These are phyloP conservation scores for Chymomyza fuscimana DNA, from an alignment of 2,888 invertebrate genomes.

Conservation along the genomic window DNA sequence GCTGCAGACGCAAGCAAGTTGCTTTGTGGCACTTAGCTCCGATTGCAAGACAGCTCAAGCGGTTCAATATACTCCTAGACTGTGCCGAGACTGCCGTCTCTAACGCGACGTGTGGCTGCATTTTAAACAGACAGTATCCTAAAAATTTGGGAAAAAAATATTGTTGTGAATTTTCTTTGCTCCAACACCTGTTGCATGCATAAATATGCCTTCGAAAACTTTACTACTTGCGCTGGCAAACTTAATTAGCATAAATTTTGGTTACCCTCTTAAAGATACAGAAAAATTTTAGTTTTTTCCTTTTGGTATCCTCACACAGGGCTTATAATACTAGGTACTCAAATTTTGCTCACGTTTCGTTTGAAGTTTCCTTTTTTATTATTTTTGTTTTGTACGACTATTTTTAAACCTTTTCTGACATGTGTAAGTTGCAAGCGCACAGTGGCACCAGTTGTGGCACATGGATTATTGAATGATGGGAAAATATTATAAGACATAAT, in stretches of 20 bases:
- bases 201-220: conserved; percentile 46
- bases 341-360: conserved; percentile 65
- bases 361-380: conserved; percentile 54
- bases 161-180: conserved; percentile 1
- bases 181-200: conserved; percentile 67
- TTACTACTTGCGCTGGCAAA: conserved; percentile 6
- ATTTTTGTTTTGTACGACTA: conserved; percentile 27
- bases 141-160: conserved; percentile 22
- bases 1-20: background rate
- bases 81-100: conserved; percentile 16
- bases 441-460: conserved; percentile 29
- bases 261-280: conserved; percentile 1
- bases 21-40: background rate
- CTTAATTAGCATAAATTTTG: conserved; percentile 65
- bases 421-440: conserved; percentile 24
- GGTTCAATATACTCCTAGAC: conserved; percentile 50
- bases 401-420: conserved; percentile 44
- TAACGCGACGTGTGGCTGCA: conserved; percentile 27
- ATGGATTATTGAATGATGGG: background rate
- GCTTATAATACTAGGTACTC: conserved; percentile 16
- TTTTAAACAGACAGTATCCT: conserved; percentile 37
- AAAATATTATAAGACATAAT: background rate
- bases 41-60: conserved; percentile 10
- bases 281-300: background rate
- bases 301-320: conserved; percentile 1